These are phyloP conservation scores for Pavo muticus DNA, from an alignment of 2,113 vertebrate species.

Conservation along the genomic window DNA sequence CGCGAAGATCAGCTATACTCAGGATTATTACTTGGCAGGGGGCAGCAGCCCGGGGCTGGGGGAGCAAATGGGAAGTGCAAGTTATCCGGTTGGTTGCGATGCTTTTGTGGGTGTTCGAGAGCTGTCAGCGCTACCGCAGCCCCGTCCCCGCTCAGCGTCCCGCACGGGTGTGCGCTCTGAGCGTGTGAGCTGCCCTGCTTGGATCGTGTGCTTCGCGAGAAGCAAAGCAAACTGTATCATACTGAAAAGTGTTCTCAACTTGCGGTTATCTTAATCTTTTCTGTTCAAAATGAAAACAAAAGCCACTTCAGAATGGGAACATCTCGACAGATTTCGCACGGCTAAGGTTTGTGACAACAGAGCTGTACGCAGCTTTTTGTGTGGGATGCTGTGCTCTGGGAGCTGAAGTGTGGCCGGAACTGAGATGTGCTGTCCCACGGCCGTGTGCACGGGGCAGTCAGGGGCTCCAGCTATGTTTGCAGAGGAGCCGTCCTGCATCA, in stretches of 20 bases:
- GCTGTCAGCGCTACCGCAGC: not conserved
- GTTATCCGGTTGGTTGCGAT: not conserved
- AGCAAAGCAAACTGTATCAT: not conserved
- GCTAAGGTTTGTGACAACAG: not conserved
- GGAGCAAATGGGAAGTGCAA: not conserved
- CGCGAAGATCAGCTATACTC: not conserved
- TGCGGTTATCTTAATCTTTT: not conserved
- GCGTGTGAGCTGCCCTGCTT: too few relatives aligned
- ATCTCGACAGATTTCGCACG: not conserved
- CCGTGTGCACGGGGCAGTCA: not conserved
- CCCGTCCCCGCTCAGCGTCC: not conserved
- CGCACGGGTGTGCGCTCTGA: not conserved
- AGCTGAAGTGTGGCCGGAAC: not conserved
- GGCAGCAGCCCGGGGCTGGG: not conserved
- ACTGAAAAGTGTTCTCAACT: not conserved
- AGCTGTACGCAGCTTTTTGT: not conserved
- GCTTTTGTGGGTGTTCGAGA: not conserved
- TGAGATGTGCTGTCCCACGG: not conserved
- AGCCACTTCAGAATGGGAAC: not conserved
- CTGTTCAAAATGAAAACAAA: constrained; percentile 5
- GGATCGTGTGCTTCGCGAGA: not conserved
- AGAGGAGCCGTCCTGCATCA: not conserved
- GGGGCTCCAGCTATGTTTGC: not conserved
- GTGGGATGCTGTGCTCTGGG: not conserved
- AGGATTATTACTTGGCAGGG: constrained; percentile 1